phyloP scores from a whole-genome alignment of 1,140 invertebrate species.

The Oncopodura yosiiana region DNA sequence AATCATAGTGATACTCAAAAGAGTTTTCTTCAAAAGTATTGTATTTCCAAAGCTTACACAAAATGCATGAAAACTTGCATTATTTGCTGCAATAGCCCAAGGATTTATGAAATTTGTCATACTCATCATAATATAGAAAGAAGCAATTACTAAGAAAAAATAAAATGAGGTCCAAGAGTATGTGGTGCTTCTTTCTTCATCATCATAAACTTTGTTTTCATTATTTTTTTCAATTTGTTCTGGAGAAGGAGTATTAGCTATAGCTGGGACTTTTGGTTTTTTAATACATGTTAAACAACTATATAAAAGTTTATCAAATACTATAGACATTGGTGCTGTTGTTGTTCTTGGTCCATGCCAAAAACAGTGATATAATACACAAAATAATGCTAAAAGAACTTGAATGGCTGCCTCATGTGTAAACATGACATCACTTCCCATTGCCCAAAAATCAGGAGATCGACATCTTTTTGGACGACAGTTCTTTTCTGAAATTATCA shows the following conservation, averaged over 20 bases:
- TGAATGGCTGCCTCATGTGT: slow-evolving; percentile 6
- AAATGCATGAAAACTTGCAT: no score
- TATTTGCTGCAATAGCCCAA: no score
- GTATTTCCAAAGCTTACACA: not conserved
- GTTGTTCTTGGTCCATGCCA: slow-evolving; percentile 15
- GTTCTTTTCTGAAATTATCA: not conserved
- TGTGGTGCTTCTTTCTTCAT: slow-evolving; percentile 6
- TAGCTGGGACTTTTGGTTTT: not conserved
- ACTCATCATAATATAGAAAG: slow-evolving; percentile 10
- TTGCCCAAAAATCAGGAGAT: not conserved
- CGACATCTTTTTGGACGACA: slow-evolving; percentile 8
- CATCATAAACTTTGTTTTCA: slow-evolving; percentile 7
- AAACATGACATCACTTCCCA: slow-evolving; percentile 9
- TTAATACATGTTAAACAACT: not conserved
- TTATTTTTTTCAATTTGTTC: not conserved
- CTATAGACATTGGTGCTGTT: slow-evolving; percentile 10
- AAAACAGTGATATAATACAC: slow-evolving; percentile 11
- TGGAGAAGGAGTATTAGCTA: not conserved
- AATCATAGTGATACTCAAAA: not conserved
- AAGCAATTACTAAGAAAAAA: slow-evolving; percentile 3
- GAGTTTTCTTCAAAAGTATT: not conserved
- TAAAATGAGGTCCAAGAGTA: slow-evolving; percentile 20
- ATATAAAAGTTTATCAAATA: not conserved
- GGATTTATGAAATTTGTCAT: slow-evolving; percentile 20
- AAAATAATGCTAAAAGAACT: not conserved